phyloP scores from a whole-genome alignment of 2,888 invertebrate genomes.

The Spodoptera exigua region DNA sequence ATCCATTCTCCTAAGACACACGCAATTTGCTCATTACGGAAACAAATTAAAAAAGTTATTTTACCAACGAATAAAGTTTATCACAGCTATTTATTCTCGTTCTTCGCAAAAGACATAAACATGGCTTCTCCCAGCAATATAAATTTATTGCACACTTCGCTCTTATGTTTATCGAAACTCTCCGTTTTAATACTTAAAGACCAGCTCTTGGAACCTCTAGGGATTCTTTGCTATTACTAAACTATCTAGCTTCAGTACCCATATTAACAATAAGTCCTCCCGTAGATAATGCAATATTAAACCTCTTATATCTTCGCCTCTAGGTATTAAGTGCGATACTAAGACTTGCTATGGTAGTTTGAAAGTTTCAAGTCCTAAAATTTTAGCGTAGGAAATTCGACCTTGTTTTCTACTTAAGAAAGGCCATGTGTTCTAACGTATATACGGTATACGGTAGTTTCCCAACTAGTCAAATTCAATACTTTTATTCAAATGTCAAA shows the following conservation, averaged over 20 bases:
- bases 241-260: background rate
- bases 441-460: too few relatives aligned
- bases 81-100: constrained; percentile 5
- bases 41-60: constrained; percentile 32
- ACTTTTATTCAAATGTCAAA: too few relatives aligned
- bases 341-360: constrained; percentile 29
- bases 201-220: background rate
- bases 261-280: constrained; percentile 18
- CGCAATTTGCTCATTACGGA: constrained; percentile 17
- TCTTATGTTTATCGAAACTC: constrained; percentile 15
- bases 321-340: constrained; percentile 13
- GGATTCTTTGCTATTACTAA: constrained; percentile 6
- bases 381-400: too few relatives aligned
- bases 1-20: constrained; percentile 5
- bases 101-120: constrained; percentile 17
- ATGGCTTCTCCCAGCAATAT: constrained; percentile 6
- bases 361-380: constrained; percentile 5
- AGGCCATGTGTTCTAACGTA: too few relatives aligned
- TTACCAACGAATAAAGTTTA: constrained; percentile 12
- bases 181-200: constrained; percentile 19
- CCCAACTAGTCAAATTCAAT: too few relatives aligned
- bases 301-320: constrained; percentile 8
- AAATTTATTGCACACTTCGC: constrained; percentile 8
- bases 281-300: constrained; percentile 42
- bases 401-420: too few relatives aligned